These are phyloP conservation scores for Chiridota heheva DNA, from an alignment of 35 echinoderm and acorn worm species.

Conservation along the genomic window DNA sequence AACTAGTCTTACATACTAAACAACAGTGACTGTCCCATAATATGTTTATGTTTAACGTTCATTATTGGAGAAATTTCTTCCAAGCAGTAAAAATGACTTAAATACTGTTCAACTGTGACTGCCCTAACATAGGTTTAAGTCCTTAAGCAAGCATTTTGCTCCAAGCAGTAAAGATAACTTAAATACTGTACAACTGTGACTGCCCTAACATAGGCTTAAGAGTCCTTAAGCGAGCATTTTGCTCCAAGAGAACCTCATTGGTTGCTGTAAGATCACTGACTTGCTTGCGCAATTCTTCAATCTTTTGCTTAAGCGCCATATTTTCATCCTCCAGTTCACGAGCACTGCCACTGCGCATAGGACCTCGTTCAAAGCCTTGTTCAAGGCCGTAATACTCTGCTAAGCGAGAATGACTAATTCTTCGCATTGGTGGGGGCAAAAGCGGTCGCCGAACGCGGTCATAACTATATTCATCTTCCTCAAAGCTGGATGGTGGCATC, in stretches of 20 bases:
- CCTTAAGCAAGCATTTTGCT: too few relatives aligned
- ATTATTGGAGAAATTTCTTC: too few relatives aligned
- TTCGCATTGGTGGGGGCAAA: neutral
- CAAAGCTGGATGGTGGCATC: neutral
- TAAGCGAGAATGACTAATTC: conserved; percentile 10
- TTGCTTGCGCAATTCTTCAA: conserved; percentile 56
- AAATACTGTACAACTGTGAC: too few relatives aligned
- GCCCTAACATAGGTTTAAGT: too few relatives aligned
- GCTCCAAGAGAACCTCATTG: conserved; percentile 65
- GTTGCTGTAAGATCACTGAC: conserved; percentile 56
- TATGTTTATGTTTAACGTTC: too few relatives aligned
- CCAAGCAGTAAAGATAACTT: too few relatives aligned
- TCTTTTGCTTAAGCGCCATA: conserved; percentile 36
- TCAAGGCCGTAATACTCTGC: conserved; percentile 5
- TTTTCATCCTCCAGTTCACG: conserved; percentile 61
- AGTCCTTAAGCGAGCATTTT: conserved; percentile 56
- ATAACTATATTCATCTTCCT: conserved; percentile 22
- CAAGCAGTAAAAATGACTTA: too few relatives aligned
- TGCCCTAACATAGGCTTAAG: conserved; percentile 25
- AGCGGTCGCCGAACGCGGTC: conserved; percentile 2
- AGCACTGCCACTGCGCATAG: neutral
- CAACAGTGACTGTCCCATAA: too few relatives aligned
- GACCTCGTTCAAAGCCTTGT: neutral
- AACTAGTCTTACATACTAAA: too few relatives aligned
- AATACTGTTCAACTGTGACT: too few relatives aligned